phyloP scores from a whole-genome alignment of 2,888 invertebrate species.

The Rhodophaea formosa region DNA sequence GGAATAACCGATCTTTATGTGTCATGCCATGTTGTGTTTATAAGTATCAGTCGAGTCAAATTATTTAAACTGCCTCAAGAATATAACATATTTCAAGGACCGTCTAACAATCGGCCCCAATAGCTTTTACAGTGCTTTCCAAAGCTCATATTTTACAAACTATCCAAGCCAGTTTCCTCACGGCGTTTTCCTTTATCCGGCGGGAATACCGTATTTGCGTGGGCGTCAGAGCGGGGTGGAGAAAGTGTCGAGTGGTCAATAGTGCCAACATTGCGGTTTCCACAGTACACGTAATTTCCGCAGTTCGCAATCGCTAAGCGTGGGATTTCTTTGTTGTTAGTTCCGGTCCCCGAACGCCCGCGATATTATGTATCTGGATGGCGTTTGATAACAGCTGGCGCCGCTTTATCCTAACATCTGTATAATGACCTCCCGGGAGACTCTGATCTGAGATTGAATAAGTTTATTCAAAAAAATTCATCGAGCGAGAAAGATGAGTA shows the following conservation, averaged over 20 bases:
- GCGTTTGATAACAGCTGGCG: constrained; percentile 11
- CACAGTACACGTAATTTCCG: constrained; percentile 53
- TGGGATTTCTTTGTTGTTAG: constrained; percentile 60
- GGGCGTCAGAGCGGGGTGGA: not conserved
- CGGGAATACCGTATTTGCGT: not conserved
- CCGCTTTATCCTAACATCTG: constrained; percentile 9
- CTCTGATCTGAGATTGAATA: not conserved
- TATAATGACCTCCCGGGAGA: constrained; percentile 22
- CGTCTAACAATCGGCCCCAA: too few species aligned
- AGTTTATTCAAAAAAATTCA: not conserved
- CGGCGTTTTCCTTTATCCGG: too few species aligned
- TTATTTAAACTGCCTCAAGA: too few species aligned
- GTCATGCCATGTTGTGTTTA: too few species aligned
- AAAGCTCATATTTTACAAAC: too few species aligned
- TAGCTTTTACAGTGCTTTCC: too few species aligned
- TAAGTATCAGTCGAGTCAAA: too few species aligned
- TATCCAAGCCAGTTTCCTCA: too few species aligned
- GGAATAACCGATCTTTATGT: too few species aligned
- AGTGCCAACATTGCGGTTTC: constrained; percentile 29
- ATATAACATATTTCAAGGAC: too few species aligned
- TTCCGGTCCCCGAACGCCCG: constrained; percentile 36
- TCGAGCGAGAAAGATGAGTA: too few species aligned
- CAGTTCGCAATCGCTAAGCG: constrained; percentile 47
- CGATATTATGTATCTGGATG: constrained; percentile 52
- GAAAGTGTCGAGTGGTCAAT: constrained; percentile 25